These are phyloP conservation scores for Cryptosula pallasiana DNA, from an alignment of 2,888 invertebrate species.

Conservation along the genomic window DNA sequence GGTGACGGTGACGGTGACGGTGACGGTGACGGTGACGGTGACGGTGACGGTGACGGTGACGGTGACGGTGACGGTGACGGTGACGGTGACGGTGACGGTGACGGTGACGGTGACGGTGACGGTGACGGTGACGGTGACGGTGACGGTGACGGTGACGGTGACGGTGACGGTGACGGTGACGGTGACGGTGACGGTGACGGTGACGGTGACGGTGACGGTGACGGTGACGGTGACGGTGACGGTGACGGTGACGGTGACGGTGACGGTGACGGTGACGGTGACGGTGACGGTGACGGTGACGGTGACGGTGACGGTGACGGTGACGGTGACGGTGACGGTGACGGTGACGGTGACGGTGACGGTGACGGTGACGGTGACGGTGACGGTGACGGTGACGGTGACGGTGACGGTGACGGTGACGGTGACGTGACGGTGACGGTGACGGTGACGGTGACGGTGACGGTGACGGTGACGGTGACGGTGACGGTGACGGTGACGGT, in stretches of 20 bases:
- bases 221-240: constrained; percentile 10
- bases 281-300: constrained; percentile 10
- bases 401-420: background rate
- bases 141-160: constrained; percentile 4
- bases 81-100: constrained; percentile 10
- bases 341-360: constrained; percentile 10
- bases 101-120: constrained; percentile 10
- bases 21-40: constrained; percentile 10
- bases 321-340: constrained; percentile 10
- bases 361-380: constrained; percentile 10
- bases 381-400: constrained; percentile 10
- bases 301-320: constrained; percentile 10
- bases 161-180: constrained; percentile 10
- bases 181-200: constrained; percentile 10
- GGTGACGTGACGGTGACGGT: too few species aligned
- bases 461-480: constrained; percentile 11
- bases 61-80: constrained; percentile 10
- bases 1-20: constrained; percentile 10
- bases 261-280: constrained; percentile 2
- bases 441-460: constrained; percentile 2
- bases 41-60: constrained; percentile 10
- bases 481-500: background rate
- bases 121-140: constrained; percentile 10
- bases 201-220: constrained; percentile 10
- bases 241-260: constrained; percentile 10